Percentiles rank a stretch among this genome's conserved stretches.
These are phyloP conservation scores for Kuschelorhynchus macadamiae DNA, from an alignment of 2,888 invertebrate species.

Conservation along the genomic window DNA sequence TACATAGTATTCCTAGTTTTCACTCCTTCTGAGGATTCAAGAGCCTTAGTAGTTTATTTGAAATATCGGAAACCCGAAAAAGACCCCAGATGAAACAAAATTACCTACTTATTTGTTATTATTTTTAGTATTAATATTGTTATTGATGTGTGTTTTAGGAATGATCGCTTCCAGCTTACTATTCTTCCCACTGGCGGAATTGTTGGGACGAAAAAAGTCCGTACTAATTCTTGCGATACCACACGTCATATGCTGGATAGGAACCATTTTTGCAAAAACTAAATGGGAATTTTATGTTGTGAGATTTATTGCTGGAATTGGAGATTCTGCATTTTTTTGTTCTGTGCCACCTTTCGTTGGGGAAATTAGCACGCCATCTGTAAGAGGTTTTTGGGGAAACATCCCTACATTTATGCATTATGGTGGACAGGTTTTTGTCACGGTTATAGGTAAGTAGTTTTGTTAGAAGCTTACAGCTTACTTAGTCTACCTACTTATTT, in stretches of 20 bases:
- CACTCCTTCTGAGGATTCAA: too few relatives aligned
- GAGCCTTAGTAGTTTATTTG: too few relatives aligned
- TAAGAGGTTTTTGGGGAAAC: constrained; percentile 35
- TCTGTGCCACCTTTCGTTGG: constrained; percentile 38
- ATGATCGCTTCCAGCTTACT: constrained; percentile 27
- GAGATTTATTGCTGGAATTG: constrained; percentile 33
- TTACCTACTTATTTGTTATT: too few relatives aligned
- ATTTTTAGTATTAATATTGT: too few relatives aligned
- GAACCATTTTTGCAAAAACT: constrained; percentile 17
- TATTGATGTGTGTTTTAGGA: too few relatives aligned
- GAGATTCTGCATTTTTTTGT: constrained; percentile 28
- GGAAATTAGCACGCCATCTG: constrained; percentile 34
- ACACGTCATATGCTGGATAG: constrained; percentile 12
- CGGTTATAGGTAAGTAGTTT: constrained; percentile 28
- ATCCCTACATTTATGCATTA: constrained; percentile 31
- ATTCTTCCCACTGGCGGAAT: constrained; percentile 8
- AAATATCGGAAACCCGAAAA: too few relatives aligned
- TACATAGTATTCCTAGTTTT: too few relatives aligned
- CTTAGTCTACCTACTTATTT: neutral
- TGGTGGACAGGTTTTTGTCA: constrained; percentile 61
- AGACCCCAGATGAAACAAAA: too few relatives aligned
- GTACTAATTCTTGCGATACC: constrained; percentile 19
- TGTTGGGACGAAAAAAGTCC: constrained; percentile 30
- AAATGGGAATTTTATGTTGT: constrained; percentile 39
- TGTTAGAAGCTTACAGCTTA: too few relatives aligned